These are phyloP conservation scores for Anastrepha obliqua DNA, from an alignment of 1,140 invertebrate genomes.

Conservation along the genomic window DNA sequence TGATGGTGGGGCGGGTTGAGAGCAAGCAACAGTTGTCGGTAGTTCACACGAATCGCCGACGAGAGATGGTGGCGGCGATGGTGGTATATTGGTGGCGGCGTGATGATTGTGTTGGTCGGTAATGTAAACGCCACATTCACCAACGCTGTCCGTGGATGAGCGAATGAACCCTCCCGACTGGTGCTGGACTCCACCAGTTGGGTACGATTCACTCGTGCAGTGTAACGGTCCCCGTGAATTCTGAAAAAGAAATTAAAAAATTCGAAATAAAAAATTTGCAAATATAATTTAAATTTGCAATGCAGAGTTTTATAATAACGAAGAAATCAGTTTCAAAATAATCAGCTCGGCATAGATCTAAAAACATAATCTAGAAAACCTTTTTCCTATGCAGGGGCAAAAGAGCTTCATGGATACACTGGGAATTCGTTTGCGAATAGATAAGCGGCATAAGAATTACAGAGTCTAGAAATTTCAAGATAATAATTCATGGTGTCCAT, in stretches of 20 bases:
- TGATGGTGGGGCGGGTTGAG: conserved; percentile 59
- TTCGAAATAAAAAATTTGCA: neutral
- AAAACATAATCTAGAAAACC: no score
- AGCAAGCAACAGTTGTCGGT: conserved; percentile 62
- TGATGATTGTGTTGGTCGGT: conserved; percentile 50
- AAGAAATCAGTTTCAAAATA: neutral
- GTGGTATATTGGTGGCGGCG: conserved; percentile 46
- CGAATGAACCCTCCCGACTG: conserved; percentile 72
- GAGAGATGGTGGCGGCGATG: conserved; percentile 62
- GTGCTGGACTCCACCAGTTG: conserved; percentile 74
- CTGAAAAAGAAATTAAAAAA: conserved; percentile 57
- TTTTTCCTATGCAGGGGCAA: no score
- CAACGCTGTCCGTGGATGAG: conserved; percentile 60
- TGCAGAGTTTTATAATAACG: neutral
- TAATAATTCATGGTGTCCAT: no score
- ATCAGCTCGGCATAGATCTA: no score
- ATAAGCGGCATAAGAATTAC: no score
- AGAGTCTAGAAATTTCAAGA: no score
- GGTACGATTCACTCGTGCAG: conserved; percentile 74
- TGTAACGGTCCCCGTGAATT: conserved; percentile 76
- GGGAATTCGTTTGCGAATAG: no score
- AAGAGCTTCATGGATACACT: no score
- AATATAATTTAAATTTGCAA: neutral
- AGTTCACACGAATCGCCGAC: conserved; percentile 74
- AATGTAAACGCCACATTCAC: conserved; percentile 58